Evolutionary conservation across 1,140 invertebrate genomes (phyloP).

Genomic region (Drosophila grimshawi): DNA sequence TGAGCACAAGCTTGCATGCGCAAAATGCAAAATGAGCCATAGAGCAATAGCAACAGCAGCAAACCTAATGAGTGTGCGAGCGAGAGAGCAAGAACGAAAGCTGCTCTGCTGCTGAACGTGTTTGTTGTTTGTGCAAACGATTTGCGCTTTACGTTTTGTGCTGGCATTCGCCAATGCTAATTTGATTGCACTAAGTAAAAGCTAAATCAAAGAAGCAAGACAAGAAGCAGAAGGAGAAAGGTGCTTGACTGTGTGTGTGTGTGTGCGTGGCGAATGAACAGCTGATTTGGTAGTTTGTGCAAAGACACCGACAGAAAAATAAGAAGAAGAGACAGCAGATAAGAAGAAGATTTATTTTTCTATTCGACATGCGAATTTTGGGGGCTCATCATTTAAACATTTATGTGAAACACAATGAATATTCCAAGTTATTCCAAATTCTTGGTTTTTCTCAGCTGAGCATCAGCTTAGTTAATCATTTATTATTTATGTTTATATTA

Average conservation of each 20-base stretch:
- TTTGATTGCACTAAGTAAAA: conserved; percentile 27
- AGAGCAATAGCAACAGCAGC: not conserved
- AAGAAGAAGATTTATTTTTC: too few species aligned
- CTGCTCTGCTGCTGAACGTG: not conserved
- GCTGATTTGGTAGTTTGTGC: not conserved
- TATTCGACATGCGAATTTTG: too few species aligned
- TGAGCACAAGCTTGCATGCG: conserved; percentile 61
- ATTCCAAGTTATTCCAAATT: too few species aligned
- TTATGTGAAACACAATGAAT: too few species aligned
- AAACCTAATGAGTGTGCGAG: conserved; percentile 9
- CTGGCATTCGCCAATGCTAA: conserved; percentile 10
- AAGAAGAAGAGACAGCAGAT: too few species aligned
- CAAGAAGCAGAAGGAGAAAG: not conserved
- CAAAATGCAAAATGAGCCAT: conserved; percentile 37
- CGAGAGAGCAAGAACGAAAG: not conserved
- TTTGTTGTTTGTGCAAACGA: conserved; percentile 43
- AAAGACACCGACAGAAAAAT: too few species aligned
- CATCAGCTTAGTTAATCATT: too few species aligned
- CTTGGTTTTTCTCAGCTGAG: too few species aligned
- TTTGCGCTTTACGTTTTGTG: conserved; percentile 25
- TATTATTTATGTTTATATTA: too few species aligned
- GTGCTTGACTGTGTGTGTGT: not conserved
- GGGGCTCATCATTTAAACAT: too few species aligned
- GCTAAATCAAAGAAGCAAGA: not conserved
- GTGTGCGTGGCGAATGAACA: not conserved